These are phyloP conservation scores for Clamator glandarius DNA, from an alignment of 2,797 vertebrate species.

Conservation along the genomic window DNA sequence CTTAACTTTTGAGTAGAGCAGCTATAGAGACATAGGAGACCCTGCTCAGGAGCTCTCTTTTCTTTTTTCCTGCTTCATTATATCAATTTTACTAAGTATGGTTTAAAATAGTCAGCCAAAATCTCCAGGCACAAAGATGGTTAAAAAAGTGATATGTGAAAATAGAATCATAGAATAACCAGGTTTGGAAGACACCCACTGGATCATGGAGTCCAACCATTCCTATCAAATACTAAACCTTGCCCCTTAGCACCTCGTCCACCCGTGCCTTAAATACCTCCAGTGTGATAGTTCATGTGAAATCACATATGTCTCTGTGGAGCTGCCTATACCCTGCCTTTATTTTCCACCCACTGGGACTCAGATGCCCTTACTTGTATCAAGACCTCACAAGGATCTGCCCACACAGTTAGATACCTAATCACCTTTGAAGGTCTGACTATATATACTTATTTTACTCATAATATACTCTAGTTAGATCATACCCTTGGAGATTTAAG, in stretches of 20 bases:
- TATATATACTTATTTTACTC: background rate
- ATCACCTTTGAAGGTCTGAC: background rate
- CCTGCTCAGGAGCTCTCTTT: background rate
- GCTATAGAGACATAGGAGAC: background rate
- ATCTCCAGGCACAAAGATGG: background rate
- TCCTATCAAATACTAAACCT: too few relatives aligned
- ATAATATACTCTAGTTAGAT: background rate
- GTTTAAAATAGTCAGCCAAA: background rate
- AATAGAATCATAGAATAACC: too few relatives aligned
- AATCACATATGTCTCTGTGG: background rate
- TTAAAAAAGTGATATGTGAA: background rate
- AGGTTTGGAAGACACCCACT: too few relatives aligned
- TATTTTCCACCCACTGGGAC: background rate
- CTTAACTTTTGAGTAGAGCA: background rate
- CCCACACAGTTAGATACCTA: background rate
- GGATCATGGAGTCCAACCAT: too few relatives aligned
- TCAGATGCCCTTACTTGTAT: background rate
- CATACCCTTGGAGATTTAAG: background rate
- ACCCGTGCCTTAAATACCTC: too few relatives aligned
- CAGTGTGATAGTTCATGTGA: background rate
- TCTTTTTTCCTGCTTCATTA: background rate
- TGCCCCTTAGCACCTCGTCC: too few relatives aligned
- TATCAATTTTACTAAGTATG: background rate
- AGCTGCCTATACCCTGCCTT: background rate
- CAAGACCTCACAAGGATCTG: background rate